Base-by-base conservation (phyloP, 2,797 vertebrate species). In the Thaleichthys pacificus region DNA sequence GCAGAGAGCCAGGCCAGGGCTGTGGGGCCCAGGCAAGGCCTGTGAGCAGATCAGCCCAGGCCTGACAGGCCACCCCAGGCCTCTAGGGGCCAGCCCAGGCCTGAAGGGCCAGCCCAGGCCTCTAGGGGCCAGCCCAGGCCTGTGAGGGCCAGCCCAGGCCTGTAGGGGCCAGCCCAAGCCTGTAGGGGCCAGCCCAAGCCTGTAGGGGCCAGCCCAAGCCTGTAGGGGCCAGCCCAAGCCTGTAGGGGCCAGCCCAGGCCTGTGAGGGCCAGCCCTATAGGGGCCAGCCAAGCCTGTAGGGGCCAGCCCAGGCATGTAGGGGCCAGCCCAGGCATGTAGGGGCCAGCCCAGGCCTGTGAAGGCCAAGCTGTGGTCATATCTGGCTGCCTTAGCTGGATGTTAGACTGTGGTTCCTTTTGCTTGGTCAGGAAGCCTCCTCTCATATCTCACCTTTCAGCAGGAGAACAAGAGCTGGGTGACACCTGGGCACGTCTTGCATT, bases 351-450 rank as follows among this genome's bases (percentile, higher is more conserved):
- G 38, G 42, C 42, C 11, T 42, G 14, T 22, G 38, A 61, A 8
- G 51, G 17, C 51, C 51, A 8, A 21, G 2, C 68, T 64, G 79
- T 76, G 4, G 24, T 8, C 71, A 42, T 79, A 9, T 73, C 4
- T 72, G 28, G 24, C 42, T 12, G 2, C 38, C 14, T 6, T 66
- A 73, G 80, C 69, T 24, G 61, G 58, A 7, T 8, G 26, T 32
- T 71, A 75, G 72, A 61, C n/a, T n/a, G 24, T 47, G 58, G 22
- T 63, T 35, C n/a, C 9, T 58, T 72, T 65, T 28, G 30, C 65
- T 64, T 56, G 49, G 49, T 51, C 49, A 19, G 51, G 69, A 17
- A n/a, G 21, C 5, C 17, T 19, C 24, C 12, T 24, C 14, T 19
- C 5, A 5, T 65, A 5, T 42, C n/a, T 26, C n/a, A 22, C 5